Conservation (phyloP, 2,888 invertebrate genomes). For the Crioceris asparagi region DNA sequence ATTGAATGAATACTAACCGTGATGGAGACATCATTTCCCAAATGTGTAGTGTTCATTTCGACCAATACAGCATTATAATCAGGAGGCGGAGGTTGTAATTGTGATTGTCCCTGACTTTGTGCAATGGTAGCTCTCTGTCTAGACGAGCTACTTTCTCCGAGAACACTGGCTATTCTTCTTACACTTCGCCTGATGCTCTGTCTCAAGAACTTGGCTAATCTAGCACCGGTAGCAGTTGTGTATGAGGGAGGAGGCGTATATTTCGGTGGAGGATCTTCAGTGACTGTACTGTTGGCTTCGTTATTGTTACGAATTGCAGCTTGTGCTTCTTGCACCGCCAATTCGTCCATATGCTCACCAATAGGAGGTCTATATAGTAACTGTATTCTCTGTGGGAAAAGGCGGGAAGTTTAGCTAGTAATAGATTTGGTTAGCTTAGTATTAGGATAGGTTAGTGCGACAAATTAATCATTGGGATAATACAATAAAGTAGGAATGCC, state of each 20-base stretch:
- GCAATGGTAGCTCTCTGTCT: conserved; percentile 16
- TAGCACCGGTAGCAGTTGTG: conserved; percentile 81
- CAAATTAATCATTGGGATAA: neutral
- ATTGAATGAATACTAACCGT: no score
- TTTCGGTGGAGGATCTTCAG: conserved; percentile 78
- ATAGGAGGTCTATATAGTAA: conserved; percentile 69
- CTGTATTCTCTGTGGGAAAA: conserved; percentile 61
- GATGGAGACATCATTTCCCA: neutral
- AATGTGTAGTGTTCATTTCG: conserved; percentile 46
- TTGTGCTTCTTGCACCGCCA: conserved; percentile 31
- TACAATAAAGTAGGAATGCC: no score
- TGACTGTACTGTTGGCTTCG: conserved; percentile 20
- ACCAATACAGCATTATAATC: conserved; percentile 52
- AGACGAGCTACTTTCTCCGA: conserved; percentile 37
- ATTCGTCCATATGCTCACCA: conserved; percentile 38
- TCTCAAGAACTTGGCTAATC: conserved; percentile 62
- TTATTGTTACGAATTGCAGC: conserved; percentile 25
- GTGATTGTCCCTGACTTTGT: conserved; percentile 21
- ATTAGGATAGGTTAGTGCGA: no score
- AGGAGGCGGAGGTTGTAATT: conserved; percentile 43
- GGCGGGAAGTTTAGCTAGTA: no score
- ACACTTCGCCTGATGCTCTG: conserved; percentile 73
- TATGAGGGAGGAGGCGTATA: conserved; percentile 91
- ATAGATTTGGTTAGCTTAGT: no score
- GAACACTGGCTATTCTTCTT: conserved; percentile 49